A percentile compares a stretch with the other conserved stretches of the same genome.
Evolutionary conservation across 2,888 invertebrate genomes (phyloP).

Genomic region (Acanthosepion esculentum): DNA sequence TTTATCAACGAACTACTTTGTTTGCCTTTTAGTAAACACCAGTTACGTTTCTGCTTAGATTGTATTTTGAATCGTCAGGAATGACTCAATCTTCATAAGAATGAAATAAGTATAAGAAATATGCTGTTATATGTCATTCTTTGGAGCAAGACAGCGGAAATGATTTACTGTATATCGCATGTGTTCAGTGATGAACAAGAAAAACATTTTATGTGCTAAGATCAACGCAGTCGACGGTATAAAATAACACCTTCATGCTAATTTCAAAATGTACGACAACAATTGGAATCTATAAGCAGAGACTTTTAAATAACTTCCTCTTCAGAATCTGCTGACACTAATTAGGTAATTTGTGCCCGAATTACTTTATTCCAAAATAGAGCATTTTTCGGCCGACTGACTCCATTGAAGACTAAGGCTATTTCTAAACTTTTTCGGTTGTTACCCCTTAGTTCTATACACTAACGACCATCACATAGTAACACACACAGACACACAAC

Average conservation of each 20-base stretch:
- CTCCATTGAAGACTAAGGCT: neutral
- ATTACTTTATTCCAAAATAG: slow-evolving; percentile 4
- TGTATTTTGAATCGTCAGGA: too few relatives aligned
- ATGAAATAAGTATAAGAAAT: too few relatives aligned
- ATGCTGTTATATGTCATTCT: too few relatives aligned
- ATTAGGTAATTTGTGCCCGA: slow-evolving; percentile 11
- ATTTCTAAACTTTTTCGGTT: neutral
- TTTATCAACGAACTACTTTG: too few relatives aligned
- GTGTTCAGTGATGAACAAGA: too few relatives aligned
- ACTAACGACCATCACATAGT: neutral
- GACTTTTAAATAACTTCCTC: neutral
- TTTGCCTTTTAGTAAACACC: too few relatives aligned
- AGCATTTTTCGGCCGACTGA: neutral
- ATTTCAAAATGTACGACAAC: neutral
- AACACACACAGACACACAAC: neutral
- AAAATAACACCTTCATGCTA: neutral
- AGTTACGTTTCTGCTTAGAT: too few relatives aligned
- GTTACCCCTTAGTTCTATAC: neutral
- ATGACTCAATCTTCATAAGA: too few relatives aligned
- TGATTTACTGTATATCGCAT: too few relatives aligned
- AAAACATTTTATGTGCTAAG: too few relatives aligned
- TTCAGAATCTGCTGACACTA: neutral
- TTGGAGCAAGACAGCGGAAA: too few relatives aligned
- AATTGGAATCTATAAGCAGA: too few relatives aligned
- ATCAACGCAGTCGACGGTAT: neutral